phyloP scores from a whole-genome alignment of 2,113 vertebrate genomes.

The Columba livia region DNA sequence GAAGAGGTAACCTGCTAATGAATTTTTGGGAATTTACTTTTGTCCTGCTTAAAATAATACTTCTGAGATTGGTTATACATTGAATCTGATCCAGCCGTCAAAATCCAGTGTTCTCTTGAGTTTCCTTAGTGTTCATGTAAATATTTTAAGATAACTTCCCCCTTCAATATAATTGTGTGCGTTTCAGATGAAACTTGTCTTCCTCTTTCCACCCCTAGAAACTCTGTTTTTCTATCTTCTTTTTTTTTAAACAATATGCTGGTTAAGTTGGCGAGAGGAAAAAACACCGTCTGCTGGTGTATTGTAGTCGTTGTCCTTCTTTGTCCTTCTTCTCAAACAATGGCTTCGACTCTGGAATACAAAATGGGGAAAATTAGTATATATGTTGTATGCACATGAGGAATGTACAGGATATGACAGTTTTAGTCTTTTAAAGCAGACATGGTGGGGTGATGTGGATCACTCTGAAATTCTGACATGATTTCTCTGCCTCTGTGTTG shows the following conservation, averaged over 20 bases:
- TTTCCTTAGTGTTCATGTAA: background rate
- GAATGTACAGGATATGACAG: background rate
- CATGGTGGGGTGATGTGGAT: background rate
- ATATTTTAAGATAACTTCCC: slow-evolving; percentile 37
- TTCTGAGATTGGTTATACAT: background rate
- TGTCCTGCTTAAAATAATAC: slow-evolving; percentile 1
- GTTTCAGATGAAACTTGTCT: background rate
- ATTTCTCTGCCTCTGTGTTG: background rate
- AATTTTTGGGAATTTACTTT: slow-evolving; percentile 47
- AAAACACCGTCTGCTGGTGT: background rate
- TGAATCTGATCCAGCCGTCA: background rate
- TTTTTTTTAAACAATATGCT: background rate
- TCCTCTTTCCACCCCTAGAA: background rate
- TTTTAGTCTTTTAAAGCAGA: background rate
- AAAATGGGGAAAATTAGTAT: background rate
- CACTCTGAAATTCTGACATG: background rate
- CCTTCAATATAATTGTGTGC: accelerated
- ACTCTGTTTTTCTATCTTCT: background rate
- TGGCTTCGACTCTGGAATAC: background rate
- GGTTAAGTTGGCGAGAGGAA: background rate
- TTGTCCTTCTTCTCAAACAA: background rate
- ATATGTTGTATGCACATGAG: accelerated
- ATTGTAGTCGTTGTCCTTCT: background rate
- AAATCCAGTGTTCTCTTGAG: background rate
- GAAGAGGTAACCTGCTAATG: slow-evolving; percentile 23